Evolutionary conservation across 2,888 invertebrate genomes (phyloP).

Genomic region (Conistra vaccinii): DNA sequence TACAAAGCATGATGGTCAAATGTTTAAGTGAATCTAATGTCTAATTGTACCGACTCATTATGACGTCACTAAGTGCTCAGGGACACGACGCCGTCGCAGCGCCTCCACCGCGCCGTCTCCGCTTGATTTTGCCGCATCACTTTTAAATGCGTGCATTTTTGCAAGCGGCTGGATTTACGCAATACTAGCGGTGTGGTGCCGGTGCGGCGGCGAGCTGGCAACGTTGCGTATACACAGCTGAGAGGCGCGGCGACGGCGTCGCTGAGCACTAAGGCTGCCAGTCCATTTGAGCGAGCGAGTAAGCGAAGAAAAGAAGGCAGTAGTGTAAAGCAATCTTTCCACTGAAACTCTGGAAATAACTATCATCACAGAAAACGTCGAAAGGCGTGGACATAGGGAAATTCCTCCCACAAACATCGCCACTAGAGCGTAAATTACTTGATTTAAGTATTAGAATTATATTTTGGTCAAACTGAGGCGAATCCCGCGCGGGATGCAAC

Average conservation of each 20-base stretch:
- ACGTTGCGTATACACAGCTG: no score
- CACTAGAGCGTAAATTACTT: neutral
- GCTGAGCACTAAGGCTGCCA: no score
- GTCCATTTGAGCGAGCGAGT: conserved; percentile 11
- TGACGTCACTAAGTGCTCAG: no score
- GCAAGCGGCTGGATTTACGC: no score
- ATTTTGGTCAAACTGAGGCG: neutral
- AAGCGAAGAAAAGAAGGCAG: neutral
- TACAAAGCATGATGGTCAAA: conserved; percentile 46
- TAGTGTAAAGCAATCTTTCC: neutral
- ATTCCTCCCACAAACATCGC: neutral
- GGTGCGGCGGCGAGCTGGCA: no score
- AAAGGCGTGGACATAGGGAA: neutral
- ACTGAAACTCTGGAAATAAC: neutral
- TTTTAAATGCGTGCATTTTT: no score
- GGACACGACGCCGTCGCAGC: no score
- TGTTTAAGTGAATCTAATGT: conserved; percentile 35
- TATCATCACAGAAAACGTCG: neutral
- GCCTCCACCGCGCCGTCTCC: no score
- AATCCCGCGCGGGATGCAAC: neutral
- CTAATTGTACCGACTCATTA: conserved; percentile 12
- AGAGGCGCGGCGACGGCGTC: no score
- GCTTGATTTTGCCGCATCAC: no score
- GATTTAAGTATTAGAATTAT: neutral
- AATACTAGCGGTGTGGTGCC: no score